phyloP scores from a whole-genome alignment of 1,140 invertebrate species.

The Gonioctena quinquepunctata region DNA sequence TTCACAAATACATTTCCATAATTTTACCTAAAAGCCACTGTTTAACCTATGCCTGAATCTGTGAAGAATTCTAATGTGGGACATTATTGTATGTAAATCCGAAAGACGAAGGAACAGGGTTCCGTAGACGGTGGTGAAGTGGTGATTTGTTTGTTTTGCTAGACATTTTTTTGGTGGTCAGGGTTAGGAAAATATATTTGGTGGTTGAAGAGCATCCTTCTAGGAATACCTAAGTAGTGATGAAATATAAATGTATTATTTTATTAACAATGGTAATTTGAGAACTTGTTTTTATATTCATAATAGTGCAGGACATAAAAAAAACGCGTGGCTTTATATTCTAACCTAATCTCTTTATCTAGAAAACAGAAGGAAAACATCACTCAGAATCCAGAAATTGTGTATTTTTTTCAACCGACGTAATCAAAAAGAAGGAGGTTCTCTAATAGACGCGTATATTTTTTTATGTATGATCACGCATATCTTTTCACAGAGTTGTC shows the following conservation, averaged over 20 bases:
- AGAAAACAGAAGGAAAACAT: too few species aligned
- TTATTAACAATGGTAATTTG: neutral
- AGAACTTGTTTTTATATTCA: too few species aligned
- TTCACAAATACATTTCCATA: slow-evolving; percentile 25
- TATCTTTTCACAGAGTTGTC: too few species aligned
- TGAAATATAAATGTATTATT: neutral
- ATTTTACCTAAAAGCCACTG: slow-evolving; percentile 31
- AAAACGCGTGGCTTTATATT: too few species aligned
- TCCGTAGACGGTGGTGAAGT: neutral
- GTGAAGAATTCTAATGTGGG: slow-evolving; percentile 27
- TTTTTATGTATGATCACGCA: too few species aligned
- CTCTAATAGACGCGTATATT: too few species aligned
- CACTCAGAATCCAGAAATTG: too few species aligned
- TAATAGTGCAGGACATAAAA: too few species aligned
- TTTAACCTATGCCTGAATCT: slow-evolving; percentile 27
- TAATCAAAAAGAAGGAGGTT: too few species aligned
- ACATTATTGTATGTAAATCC: slow-evolving; percentile 33
- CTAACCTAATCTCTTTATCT: too few species aligned
- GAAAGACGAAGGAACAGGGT: neutral
- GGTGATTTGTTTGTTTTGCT: slow-evolving; percentile 8
- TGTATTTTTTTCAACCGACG: too few species aligned
- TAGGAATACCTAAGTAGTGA: too few species aligned
- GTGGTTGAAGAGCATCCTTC: neutral
- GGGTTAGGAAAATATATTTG: neutral
- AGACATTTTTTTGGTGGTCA: slow-evolving; percentile 1